Percentiles rank a stretch among this genome's conserved stretches.
phyloP scores from a whole-genome alignment of 2,888 invertebrate species.

The Diabrotica balteata region DNA sequence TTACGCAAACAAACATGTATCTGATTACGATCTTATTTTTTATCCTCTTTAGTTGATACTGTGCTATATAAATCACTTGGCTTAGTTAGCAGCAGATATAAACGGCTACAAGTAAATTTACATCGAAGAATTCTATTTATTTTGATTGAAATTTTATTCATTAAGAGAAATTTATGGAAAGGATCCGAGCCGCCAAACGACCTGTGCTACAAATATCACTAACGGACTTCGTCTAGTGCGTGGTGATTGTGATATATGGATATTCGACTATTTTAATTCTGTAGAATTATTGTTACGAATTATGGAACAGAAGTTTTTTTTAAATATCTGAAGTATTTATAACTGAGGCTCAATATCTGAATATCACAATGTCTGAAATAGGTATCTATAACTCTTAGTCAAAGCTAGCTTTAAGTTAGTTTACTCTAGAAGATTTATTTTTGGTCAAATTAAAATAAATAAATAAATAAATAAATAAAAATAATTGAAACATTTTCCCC shows the following conservation, averaged over 20 bases:
- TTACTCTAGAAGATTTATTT: too few species aligned
- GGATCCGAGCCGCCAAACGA: constrained; percentile 5
- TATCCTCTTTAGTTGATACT: constrained; percentile 20
- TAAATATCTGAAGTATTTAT: too few species aligned
- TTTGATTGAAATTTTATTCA: constrained; percentile 34
- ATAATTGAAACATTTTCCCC: too few species aligned
- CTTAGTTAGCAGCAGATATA: constrained; percentile 15
- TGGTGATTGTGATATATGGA: neutral
- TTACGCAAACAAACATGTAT: constrained; percentile 21
- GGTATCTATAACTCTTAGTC: too few species aligned
- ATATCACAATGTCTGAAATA: too few species aligned
- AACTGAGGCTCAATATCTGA: too few species aligned
- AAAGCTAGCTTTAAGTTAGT: too few species aligned
- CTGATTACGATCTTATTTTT: constrained; percentile 24
- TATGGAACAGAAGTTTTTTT: too few species aligned
- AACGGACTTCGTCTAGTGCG: neutral
- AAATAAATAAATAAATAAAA: too few species aligned
- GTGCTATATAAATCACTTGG: constrained; percentile 25
- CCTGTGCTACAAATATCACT: constrained; percentile 7
- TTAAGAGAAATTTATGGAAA: constrained; percentile 32
- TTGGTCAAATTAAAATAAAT: too few species aligned
- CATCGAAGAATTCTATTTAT: constrained; percentile 32
- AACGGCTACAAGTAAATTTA: constrained; percentile 27
- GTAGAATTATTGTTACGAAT: too few species aligned
- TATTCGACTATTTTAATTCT: too few species aligned